Base-by-base conservation (phyloP, 2,888 invertebrate species). In the Lampropteryx suffumata region DNA sequence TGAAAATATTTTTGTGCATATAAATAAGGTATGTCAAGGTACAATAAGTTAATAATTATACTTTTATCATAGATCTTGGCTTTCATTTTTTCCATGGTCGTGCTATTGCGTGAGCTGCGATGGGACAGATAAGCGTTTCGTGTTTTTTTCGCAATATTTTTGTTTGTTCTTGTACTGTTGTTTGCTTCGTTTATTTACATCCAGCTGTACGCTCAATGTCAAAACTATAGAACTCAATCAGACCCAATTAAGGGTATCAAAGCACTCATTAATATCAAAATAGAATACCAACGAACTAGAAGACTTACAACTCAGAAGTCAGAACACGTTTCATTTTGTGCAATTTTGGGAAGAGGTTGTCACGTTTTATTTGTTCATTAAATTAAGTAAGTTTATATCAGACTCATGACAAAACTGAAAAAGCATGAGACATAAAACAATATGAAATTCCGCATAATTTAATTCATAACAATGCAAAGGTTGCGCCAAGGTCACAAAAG, bases 21-120 rank as follows among this genome's bases (percentile, higher is more conserved):
- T 13, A 10, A 32, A 39, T 32, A 30, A 57, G 44, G 52, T 43
- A 56, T 55, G 35, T 26, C 12, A 36, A 12, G 26, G 30, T 27
- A 17, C 10, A 39, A 17, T 34, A 56, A 46, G 51, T 47, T 58
- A 65, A 69, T 69, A 66, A 66, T 70, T 66, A 63, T 64, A 65
- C 62, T 67, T 64, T 71, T 74, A 77, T 79, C 75, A 73, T 79
- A 79, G 80, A 65, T 82, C 80, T 61, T 71, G 65, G 69, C 67
- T 75, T 77, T 71, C 63, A 69, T 77, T 76, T 78, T 80, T 75
- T 75, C 67, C 76, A 71, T 71, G 71, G 61, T 63, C 65, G 62
- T 61, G 65, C 50, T 65, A 61, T 82, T 75, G 82, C 81, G 76
- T 82, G 80, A 40, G 55, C 55, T 49, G 52, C 61, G 79, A 80